Percentiles rank a stretch among this genome's conserved stretches.
Conservation (phyloP, 2,113 vertebrate species). For the Cyanoramphus novaezelandiae region DNA sequence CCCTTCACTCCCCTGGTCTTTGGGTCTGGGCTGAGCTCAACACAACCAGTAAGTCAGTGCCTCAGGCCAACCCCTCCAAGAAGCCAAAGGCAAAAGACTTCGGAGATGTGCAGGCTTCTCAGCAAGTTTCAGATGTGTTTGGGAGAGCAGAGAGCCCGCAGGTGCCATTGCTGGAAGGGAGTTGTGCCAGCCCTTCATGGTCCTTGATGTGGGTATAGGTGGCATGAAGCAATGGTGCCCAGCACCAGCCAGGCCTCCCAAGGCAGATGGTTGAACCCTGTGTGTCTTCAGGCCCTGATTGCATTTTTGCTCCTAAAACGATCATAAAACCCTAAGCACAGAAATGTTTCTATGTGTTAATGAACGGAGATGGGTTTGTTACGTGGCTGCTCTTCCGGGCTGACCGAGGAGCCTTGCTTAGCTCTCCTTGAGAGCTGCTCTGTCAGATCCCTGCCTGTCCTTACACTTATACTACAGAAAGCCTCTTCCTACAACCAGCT, state of each 20-base stretch:
- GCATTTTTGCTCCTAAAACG: neutral
- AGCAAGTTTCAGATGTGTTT: neutral
- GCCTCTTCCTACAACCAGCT: neutral
- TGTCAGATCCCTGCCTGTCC: neutral
- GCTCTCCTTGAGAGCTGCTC: neutral
- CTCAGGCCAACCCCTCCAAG: neutral
- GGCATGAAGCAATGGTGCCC: neutral
- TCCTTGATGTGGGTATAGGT: fast-evolving
- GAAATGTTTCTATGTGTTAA: neutral
- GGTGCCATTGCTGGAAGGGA: neutral
- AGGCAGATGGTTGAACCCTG: neutral
- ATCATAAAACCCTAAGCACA: neutral
- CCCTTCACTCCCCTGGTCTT: neutral
- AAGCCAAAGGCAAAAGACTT: neutral
- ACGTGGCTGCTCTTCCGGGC: neutral
- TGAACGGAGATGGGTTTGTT: fast-evolving
- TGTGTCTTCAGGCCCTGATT: fast-evolving
- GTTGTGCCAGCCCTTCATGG: neutral
- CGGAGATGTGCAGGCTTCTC: neutral
- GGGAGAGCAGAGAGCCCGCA: neutral
- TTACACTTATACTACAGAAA: neutral
- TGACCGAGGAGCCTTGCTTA: neutral
- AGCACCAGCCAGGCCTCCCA: fast-evolving
- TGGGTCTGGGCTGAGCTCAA: neutral
- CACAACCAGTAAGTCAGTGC: neutral